These are phyloP conservation scores for Haliclona indistincta DNA, from an alignment of 37 sponge, comb jelly and placozoan species.

Conservation along the genomic window DNA sequence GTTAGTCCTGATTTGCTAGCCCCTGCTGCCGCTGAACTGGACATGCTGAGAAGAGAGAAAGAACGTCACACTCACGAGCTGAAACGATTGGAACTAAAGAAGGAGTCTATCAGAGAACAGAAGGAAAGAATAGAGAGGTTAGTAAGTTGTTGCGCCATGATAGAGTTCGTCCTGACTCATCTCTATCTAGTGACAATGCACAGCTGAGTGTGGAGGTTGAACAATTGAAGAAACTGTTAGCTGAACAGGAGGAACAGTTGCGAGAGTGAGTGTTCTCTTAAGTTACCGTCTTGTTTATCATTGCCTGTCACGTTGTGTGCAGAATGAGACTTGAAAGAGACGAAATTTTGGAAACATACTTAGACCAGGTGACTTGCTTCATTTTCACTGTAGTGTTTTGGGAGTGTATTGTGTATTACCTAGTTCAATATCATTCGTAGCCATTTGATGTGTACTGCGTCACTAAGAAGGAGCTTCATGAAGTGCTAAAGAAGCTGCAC, in stretches of 20 bases:
- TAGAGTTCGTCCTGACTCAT: too few species aligned
- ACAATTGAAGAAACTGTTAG: not conserved
- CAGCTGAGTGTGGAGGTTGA: not conserved
- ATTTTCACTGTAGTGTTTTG: too few species aligned
- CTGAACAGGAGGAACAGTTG: not conserved
- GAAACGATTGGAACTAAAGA: slow-evolving; percentile 24
- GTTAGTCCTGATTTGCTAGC: slow-evolving; percentile 15
- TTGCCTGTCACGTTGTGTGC: not conserved
- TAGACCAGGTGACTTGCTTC: slow-evolving; percentile 67
- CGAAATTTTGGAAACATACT: slow-evolving; percentile 47
- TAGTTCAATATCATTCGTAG: not conserved
- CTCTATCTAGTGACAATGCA: slow-evolving; percentile 17
- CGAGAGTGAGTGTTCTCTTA: not conserved
- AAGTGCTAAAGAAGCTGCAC: slow-evolving; percentile 42
- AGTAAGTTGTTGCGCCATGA: too few species aligned
- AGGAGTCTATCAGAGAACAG: slow-evolving; percentile 12
- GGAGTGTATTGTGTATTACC: not conserved
- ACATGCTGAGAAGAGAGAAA: slow-evolving; percentile 57
- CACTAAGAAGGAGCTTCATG: slow-evolving; percentile 62
- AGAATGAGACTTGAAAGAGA: slow-evolving; percentile 61
- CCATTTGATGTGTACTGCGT: slow-evolving; percentile 69
- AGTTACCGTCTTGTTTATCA: not conserved
- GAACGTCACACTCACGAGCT: slow-evolving; percentile 24
- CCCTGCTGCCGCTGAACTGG: slow-evolving; percentile 32
- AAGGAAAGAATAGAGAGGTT: slow-evolving; percentile 62